Evolutionary conservation across 2,113 vertebrate species (phyloP).

Genomic region (Nothoprocta perdicaria): DNA sequence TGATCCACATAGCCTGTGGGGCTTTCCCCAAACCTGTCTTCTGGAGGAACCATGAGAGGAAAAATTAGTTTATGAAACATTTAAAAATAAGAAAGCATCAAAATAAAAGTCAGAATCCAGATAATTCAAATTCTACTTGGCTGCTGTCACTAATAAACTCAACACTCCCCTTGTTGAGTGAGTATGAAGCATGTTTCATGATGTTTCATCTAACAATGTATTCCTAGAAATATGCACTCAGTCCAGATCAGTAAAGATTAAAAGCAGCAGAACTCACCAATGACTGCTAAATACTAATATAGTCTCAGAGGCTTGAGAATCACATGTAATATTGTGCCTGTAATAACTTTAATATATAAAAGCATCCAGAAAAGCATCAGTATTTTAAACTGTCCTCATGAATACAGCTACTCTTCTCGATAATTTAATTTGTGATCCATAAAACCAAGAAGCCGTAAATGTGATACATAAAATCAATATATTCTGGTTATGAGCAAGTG

Average conservation of each 20-base stretch:
- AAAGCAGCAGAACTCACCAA: not conserved
- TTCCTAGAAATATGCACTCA: not conserved
- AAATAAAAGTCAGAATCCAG: not conserved
- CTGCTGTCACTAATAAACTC: not conserved
- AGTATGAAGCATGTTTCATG: not conserved
- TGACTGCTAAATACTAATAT: not conserved
- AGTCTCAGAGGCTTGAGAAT: not conserved
- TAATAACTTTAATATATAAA: not conserved
- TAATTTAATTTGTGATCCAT: not conserved
- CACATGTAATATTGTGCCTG: not conserved
- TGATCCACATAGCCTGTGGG: not conserved
- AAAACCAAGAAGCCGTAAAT: not conserved
- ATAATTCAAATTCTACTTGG: not conserved
- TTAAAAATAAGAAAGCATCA: not conserved
- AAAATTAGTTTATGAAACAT: not conserved
- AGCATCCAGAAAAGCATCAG: not conserved
- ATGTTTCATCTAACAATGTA: not conserved
- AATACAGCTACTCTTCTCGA: not conserved
- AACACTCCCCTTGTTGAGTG: not conserved
- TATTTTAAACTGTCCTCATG: not conserved
- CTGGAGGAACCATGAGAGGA: not conserved
- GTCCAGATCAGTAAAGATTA: accelerated
- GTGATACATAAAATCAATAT: not conserved
- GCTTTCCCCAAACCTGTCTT: not conserved
- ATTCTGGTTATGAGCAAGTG: not conserved